Conservation (phyloP, 1,140 invertebrate genomes). For the Aphaenogaster ashmeadi region DNA sequence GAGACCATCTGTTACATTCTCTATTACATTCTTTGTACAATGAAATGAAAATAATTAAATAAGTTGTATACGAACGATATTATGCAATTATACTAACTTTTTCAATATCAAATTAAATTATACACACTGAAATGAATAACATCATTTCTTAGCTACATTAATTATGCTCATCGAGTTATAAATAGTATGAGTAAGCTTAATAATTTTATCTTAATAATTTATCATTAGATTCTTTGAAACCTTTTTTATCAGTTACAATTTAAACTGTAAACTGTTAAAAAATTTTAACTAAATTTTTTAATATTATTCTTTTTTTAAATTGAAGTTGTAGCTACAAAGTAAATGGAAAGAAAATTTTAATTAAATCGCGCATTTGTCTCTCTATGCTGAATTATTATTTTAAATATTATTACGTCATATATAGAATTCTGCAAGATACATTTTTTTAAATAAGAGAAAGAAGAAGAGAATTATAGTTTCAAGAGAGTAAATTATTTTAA, state of each 20-base stretch:
- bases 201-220: not conserved
- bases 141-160: not conserved
- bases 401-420: not conserved
- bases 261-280: not conserved
- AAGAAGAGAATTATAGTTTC: not conserved
- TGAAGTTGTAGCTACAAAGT: not conserved
- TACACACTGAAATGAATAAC: not conserved
- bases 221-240: not conserved
- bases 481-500: conserved; percentile 3
- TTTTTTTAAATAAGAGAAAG: not conserved
- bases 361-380: not conserved
- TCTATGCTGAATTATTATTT: not conserved
- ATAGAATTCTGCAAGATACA: not conserved
- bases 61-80: not conserved
- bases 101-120: conserved; percentile 12
- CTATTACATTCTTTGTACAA: conserved; percentile 2
- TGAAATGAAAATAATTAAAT: not conserved
- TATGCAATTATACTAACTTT: not conserved
- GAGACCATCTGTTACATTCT: conserved; percentile 34
- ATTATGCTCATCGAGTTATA: not conserved
- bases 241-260: conserved; percentile 12
- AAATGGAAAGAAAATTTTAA: not conserved
- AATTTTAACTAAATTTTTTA: not conserved
- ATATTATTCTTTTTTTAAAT: not conserved
- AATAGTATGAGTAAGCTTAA: not conserved